These are phyloP conservation scores for Siniperca undulata DNA, from an alignment of 2,797 vertebrate species.

Conservation along the genomic window DNA sequence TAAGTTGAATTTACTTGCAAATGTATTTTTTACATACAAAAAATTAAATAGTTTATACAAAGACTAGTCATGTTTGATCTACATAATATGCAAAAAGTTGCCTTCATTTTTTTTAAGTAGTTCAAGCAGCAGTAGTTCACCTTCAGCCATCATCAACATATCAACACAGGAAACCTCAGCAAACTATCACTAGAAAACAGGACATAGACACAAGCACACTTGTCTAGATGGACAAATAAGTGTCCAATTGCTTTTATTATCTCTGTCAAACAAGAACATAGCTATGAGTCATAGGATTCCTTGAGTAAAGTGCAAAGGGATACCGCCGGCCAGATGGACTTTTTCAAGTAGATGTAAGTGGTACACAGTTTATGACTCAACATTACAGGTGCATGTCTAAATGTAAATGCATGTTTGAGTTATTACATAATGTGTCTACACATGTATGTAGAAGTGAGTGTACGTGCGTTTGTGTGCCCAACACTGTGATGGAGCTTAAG, in stretches of 20 bases:
- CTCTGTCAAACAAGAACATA: slow-evolving; percentile 18
- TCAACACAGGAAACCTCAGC: not conserved
- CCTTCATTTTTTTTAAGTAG: no score
- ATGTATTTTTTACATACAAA: no score
- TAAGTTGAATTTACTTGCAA: no score
- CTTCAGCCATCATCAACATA: not conserved
- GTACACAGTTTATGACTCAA: slow-evolving; percentile 7
- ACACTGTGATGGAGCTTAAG: not conserved
- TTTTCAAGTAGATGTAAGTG: slow-evolving; percentile 13
- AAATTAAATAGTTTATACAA: no score
- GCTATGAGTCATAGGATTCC: not conserved
- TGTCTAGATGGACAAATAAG: not conserved
- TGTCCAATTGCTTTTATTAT: not conserved
- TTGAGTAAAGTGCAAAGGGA: no score
- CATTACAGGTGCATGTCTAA: not conserved
- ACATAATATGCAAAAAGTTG: no score
- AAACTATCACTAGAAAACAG: not conserved
- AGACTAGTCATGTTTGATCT: no score
- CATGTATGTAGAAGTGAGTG: not conserved
- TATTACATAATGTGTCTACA: not conserved
- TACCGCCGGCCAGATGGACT: no score
- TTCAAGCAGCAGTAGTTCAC: no score
- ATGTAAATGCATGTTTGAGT: not conserved
- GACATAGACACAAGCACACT: not conserved
- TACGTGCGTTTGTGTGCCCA: not conserved